phyloP scores from a whole-genome alignment of 1,140 invertebrate species.

The Cydia pomonella region DNA sequence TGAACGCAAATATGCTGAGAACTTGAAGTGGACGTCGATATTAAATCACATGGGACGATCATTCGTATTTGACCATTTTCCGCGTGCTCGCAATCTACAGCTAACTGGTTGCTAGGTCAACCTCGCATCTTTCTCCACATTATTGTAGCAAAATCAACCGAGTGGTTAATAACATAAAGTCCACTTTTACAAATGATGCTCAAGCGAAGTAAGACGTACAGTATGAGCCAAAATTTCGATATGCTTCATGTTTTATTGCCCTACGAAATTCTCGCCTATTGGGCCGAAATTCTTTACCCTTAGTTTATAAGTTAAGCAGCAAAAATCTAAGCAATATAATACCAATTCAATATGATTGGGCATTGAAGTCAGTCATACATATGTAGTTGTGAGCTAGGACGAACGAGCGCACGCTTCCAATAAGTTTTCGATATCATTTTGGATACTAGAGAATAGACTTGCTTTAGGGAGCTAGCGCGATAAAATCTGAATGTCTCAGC shows the following conservation, averaged over 20 bases:
- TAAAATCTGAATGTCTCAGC: conserved; percentile 24
- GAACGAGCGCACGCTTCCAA: neutral
- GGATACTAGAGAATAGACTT: neutral
- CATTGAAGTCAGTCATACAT: neutral
- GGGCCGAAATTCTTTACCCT: conserved; percentile 18
- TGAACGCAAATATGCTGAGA: neutral
- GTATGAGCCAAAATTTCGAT: neutral
- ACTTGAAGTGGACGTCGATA: neutral
- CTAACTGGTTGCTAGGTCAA: neutral
- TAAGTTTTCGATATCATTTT: neutral
- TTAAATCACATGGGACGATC: neutral
- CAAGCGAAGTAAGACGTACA: neutral
- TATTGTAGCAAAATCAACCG: neutral
- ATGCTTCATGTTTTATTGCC: conserved; percentile 17
- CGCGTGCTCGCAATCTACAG: neutral
- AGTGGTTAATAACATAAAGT: neutral
- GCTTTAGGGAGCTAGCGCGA: neutral
- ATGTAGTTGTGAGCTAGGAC: neutral
- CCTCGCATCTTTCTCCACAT: neutral
- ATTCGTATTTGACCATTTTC: conserved; percentile 18
- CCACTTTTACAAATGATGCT: neutral
- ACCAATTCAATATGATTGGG: neutral
- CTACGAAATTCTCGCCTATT: conserved; percentile 24
- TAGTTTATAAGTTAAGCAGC: neutral
- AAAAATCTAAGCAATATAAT: neutral